Conservation (phyloP, 2,797 vertebrate genomes). For the Mormyrops boulengeri region DNA sequence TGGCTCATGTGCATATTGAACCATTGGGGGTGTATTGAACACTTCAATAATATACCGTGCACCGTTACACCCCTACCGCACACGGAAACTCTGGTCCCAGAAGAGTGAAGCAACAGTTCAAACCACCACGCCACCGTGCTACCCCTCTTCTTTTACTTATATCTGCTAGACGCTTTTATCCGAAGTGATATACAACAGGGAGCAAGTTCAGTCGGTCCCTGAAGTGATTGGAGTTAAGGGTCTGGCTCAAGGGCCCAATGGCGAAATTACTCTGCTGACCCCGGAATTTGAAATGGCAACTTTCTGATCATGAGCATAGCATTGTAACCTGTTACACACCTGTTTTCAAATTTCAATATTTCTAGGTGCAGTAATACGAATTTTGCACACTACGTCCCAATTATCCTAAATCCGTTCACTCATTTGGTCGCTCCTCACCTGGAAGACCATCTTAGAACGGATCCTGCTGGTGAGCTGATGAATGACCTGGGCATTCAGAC, state of each 20-base stretch:
- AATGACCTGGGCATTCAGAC: conserved; percentile 84
- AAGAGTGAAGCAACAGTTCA: not conserved
- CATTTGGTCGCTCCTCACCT: conserved; percentile 47
- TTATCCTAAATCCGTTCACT: not conserved
- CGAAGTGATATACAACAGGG: not conserved
- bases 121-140: not conserved
- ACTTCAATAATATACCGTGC: not conserved
- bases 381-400: not conserved
- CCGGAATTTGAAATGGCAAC: not conserved
- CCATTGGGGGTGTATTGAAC: not conserved
- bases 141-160: not conserved
- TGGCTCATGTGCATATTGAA: not conserved
- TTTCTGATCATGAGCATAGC: not conserved
- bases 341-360: not conserved
- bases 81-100: not conserved
- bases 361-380: not conserved
- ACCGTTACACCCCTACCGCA: not conserved
- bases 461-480: conserved; percentile 69
- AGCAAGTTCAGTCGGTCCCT: not conserved
- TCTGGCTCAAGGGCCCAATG: not conserved
- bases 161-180: not conserved
- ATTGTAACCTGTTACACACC: not conserved
- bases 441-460: conserved; percentile 80
- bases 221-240: not conserved
- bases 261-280: not conserved